Conservation (phyloP, 2,797 vertebrate genomes). For the Taeniopygia guttata region DNA sequence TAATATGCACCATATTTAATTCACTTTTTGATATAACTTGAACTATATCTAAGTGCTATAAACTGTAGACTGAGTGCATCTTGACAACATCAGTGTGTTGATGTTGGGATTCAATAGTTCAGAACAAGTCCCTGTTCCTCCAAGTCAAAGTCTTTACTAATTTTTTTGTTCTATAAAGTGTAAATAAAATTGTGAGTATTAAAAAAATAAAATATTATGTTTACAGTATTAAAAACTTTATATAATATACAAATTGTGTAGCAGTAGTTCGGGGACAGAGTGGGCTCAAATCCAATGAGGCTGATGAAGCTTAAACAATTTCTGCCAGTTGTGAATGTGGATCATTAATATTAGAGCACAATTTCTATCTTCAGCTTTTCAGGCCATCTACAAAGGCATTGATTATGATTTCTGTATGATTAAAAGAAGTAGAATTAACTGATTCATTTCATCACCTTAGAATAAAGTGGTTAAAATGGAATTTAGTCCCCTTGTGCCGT, state of each 20-base stretch:
- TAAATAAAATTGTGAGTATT: neutral
- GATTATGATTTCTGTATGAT: neutral
- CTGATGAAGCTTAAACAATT: neutral
- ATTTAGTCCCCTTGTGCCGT: accelerated
- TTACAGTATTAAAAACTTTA: neutral
- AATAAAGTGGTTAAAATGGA: neutral
- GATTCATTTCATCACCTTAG: neutral
- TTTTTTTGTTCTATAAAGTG: neutral
- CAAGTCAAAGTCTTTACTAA: neutral
- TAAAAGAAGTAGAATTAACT: neutral
- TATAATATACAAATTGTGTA: neutral
- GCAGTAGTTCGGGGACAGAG: neutral
- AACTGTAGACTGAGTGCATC: neutral
- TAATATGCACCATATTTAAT: neutral
- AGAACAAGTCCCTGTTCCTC: neutral
- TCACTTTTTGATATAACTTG: neutral
- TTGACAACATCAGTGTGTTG: neutral
- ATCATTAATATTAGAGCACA: neutral
- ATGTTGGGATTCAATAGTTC: neutral
- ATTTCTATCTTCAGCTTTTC: neutral
- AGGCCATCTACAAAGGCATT: neutral
- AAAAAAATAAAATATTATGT: neutral
- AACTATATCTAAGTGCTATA: constrained; percentile 18
- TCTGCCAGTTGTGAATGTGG: neutral
- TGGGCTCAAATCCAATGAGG: neutral